Evolutionary conservation across 2,113 vertebrate genomes (phyloP).

Genomic region (Sterna hirundo): DNA sequence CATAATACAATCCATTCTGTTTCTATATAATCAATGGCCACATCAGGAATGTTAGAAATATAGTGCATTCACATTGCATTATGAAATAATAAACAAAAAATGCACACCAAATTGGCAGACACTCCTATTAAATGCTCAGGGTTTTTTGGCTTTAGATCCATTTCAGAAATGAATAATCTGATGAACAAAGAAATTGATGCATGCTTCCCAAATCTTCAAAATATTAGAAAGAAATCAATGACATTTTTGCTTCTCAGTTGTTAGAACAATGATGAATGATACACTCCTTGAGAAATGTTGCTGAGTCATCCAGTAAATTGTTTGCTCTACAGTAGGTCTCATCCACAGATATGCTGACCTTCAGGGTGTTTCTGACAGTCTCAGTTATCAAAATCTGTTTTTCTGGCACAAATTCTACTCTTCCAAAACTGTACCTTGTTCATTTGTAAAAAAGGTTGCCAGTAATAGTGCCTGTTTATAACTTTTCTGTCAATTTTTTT

Average conservation of each 20-base stretch:
- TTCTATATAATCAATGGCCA: neutral
- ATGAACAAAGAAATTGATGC: conserved; percentile 60
- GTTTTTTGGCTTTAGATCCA: neutral
- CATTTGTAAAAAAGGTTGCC: neutral
- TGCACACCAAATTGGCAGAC: neutral
- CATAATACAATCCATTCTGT: neutral
- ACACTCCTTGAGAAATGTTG: conserved; percentile 31
- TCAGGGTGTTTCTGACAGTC: conserved; percentile 62
- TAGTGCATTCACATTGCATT: neutral
- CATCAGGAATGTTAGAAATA: neutral
- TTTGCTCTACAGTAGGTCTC: conserved; percentile 54
- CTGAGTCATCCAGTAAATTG: conserved; percentile 66
- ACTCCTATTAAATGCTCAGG: neutral
- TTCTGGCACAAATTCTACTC: conserved; percentile 39
- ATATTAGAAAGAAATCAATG: conserved; percentile 70
- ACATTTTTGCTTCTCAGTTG: conserved; percentile 63
- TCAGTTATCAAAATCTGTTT: conserved; percentile 65
- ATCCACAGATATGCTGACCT: conserved; percentile 62
- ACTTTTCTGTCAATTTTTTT: neutral
- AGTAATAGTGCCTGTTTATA: neutral
- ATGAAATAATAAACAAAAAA: neutral
- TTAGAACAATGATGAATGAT: conserved; percentile 69
- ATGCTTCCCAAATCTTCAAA: conserved; percentile 62
- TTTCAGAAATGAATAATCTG: conserved; percentile 56
- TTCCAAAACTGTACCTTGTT: conserved; percentile 24